These are phyloP conservation scores for Ichneumoninae sp. DNA, from an alignment of 2,888 invertebrate genomes.

Conservation along the genomic window DNA sequence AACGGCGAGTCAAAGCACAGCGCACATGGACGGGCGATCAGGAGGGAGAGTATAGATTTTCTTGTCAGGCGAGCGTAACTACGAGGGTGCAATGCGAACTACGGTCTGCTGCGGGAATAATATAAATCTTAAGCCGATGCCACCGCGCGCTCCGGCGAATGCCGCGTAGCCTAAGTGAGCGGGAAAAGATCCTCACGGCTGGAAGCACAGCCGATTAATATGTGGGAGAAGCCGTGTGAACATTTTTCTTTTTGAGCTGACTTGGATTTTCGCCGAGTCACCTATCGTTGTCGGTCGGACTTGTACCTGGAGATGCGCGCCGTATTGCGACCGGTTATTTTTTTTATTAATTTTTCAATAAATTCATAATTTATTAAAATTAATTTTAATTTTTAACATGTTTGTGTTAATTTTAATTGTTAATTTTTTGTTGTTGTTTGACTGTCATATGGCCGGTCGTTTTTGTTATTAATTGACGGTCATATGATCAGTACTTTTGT, in stretches of 20 bases:
- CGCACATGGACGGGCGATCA: conserved; percentile 1
- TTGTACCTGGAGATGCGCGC: too few species aligned
- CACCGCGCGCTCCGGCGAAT: conserved; percentile 41
- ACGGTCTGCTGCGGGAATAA: conserved; percentile 69
- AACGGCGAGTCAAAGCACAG: conserved; percentile 35
- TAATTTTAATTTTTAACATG: too few species aligned
- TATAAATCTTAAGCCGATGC: conserved; percentile 66
- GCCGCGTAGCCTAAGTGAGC: conserved; percentile 49
- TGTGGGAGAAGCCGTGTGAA: neutral
- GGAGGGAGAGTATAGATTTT: conserved; percentile 71
- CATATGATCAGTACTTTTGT: too few species aligned
- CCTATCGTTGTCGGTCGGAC: neutral
- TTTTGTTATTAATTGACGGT: too few species aligned
- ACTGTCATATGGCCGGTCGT: too few species aligned
- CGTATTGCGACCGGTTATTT: neutral
- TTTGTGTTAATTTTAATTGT: too few species aligned
- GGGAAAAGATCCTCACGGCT: neutral
- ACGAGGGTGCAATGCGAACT: conserved; percentile 66
- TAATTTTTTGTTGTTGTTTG: too few species aligned
- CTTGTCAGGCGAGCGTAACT: conserved; percentile 37
- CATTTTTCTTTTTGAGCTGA: neutral
- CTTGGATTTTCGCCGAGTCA: neutral
- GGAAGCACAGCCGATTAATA: neutral
- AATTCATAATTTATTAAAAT: too few species aligned
- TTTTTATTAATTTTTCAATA: too few species aligned